Conservation (phyloP, 2,113 vertebrate genomes). For the Proterorhinus semilunaris region DNA sequence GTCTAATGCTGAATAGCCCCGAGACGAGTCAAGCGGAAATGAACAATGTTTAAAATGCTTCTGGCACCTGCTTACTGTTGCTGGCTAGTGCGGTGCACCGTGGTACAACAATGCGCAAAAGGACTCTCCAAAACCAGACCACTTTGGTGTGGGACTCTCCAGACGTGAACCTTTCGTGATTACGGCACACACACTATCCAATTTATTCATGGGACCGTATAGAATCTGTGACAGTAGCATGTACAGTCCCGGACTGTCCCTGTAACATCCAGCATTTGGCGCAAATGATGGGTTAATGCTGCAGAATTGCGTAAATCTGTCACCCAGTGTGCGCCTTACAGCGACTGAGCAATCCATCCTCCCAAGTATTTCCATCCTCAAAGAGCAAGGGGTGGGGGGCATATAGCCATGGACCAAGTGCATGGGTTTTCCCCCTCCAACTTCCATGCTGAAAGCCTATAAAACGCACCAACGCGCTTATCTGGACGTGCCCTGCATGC, state of each 20-base stretch:
- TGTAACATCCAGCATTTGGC: slow-evolving; percentile 20
- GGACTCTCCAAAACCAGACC: not conserved
- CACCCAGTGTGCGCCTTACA: slow-evolving; percentile 11
- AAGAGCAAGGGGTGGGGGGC: not conserved
- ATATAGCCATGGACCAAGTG: slow-evolving; percentile 12
- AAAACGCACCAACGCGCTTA: slow-evolving; percentile 37
- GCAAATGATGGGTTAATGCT: slow-evolving; percentile 41
- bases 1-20: slow-evolving; percentile 19
- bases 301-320: slow-evolving; percentile 40
- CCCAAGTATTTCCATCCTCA: slow-evolving; percentile 14
- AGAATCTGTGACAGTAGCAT: not conserved
- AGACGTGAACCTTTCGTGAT: too few species aligned
- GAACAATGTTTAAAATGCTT: slow-evolving; percentile 29
- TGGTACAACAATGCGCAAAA: not conserved
- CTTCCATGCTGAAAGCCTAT: slow-evolving; percentile 46
- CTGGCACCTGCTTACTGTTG: slow-evolving; percentile 28
- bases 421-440: slow-evolving; percentile 46
- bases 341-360: not conserved
- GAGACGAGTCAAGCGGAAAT: slow-evolving; percentile 37
- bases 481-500: slow-evolving; percentile 65
- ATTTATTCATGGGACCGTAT: not conserved
- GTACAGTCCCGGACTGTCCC: slow-evolving; percentile 12
- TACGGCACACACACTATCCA: not conserved
- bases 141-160: slow-evolving; percentile 25
- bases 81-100: slow-evolving; percentile 19